Base-by-base conservation (phyloP, 2,113 vertebrate genomes). In the Pagrus major region DNA sequence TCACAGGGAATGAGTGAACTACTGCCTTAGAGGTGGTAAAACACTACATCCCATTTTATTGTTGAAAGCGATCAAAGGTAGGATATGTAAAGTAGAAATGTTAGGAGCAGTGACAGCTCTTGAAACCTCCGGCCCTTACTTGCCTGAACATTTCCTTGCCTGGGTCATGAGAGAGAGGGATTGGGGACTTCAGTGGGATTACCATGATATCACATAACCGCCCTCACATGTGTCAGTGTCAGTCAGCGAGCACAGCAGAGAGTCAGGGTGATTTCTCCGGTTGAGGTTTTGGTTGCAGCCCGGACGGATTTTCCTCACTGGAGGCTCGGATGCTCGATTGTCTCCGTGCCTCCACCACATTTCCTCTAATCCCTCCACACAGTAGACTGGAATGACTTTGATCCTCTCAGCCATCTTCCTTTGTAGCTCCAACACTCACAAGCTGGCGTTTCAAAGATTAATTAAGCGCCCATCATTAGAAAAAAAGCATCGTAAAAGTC, bases 301-400 rank as follows among this genome's bases (percentile, higher is more conserved):
- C 65, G 52, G 65, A 67, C 70, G 86, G 80, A 84, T 91, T 90
- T 91, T 77, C 39, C 61, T 72, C 66, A 25, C 78, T 25, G 39
- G 76, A 82, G 65, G 54, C 74, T 81, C 9, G 76, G 83, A 83
- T 82, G 71, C 74, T 75, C 31, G 10, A 84, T 90, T 49, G 76
- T 76, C 81, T 78, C 76, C 29, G 3, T 61, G 64, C 69, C 66
- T 78, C 63, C 67, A 20, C 77, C 68, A 69, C 64, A 72, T 89
- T 88, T 87, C 80, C 61, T n/a, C 83, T 88, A 93, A 92, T 89
- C 90, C 82, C 55, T 69, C 80, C 77, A 55, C 77, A 55, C 84
- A 76, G 80, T 44, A 56, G 81, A 84, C 73, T 49, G 68, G 44
- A 49, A 63, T 27, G 75, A 86, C 85, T 92, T 87, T 92, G 86